Conservation (phyloP, 1,140 invertebrate genomes). For the Maniola jurtina region DNA sequence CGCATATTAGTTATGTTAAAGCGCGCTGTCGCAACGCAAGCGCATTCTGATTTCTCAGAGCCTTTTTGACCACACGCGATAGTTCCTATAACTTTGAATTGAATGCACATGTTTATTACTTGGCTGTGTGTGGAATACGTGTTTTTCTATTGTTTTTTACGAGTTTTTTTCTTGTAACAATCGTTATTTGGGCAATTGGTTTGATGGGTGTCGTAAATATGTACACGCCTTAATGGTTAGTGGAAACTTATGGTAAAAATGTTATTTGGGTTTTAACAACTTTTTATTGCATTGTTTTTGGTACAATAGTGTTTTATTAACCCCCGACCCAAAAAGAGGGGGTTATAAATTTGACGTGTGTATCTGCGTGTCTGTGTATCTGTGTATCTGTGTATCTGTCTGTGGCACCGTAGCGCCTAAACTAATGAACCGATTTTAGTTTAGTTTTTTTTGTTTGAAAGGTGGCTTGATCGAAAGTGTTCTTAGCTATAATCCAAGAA, state of each 20-base stretch:
- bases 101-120: constrained; percentile 21
- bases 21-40: constrained; percentile 19
- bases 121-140: constrained; percentile 11
- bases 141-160: constrained; percentile 12
- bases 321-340: too few species aligned
- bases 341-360: too few species aligned
- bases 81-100: constrained; percentile 26
- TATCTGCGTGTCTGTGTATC: too few species aligned
- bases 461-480: too few species aligned
- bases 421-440: too few species aligned
- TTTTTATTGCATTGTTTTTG: not conserved
- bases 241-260: constrained; percentile 1
- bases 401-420: too few species aligned
- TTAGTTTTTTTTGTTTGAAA: too few species aligned
- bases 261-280: not conserved
- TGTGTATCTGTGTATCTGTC: too few species aligned
- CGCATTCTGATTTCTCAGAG: constrained; percentile 26
- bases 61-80: constrained; percentile 40
- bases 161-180: not conserved
- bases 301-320: too few species aligned
- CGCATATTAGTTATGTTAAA: constrained; percentile 48
- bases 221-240: not conserved
- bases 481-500: too few species aligned
- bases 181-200: constrained; percentile 10
- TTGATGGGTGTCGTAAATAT: constrained; percentile 10